These are phyloP conservation scores for Copidosoma aretas DNA, from an alignment of 2,888 invertebrate genomes.

Conservation along the genomic window DNA sequence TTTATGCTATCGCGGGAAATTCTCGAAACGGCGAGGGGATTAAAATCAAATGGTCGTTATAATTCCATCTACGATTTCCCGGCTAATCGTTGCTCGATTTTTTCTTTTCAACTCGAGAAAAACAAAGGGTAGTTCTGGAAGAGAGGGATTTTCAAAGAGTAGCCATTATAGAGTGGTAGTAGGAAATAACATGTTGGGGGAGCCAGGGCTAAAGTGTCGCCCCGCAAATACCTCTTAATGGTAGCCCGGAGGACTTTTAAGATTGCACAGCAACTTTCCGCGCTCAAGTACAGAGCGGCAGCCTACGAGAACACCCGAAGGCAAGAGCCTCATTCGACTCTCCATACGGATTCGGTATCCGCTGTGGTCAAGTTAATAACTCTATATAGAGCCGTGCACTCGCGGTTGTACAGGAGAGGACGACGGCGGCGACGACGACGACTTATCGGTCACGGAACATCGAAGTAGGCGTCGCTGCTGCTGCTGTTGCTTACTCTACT, in stretches of 20 bases:
- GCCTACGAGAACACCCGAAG: too few relatives aligned
- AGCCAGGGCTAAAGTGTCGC: not conserved
- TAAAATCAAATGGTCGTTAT: too few relatives aligned
- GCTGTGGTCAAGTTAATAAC: conserved; percentile 59
- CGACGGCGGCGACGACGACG: not conserved
- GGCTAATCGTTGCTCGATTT: not conserved
- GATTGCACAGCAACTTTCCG: not conserved
- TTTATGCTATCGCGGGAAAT: too few relatives aligned
- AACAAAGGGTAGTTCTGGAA: not conserved
- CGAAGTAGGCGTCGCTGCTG: conserved; percentile 1
- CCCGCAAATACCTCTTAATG: not conserved
- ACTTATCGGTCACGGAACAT: conserved; percentile 35
- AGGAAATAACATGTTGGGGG: too few relatives aligned
- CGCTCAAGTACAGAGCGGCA: too few relatives aligned
- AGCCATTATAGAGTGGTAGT: too few relatives aligned
- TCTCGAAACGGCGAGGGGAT: too few relatives aligned
- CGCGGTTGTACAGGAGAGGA: too few relatives aligned
- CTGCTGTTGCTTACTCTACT: not conserved
- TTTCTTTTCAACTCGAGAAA: not conserved
- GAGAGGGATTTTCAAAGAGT: not conserved
- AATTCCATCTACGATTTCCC: not conserved
- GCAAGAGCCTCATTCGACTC: too few relatives aligned
- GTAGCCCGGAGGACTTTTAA: not conserved
- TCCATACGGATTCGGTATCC: conserved; percentile 4
- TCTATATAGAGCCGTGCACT: conserved; percentile 54